Base-by-base conservation (phyloP, 2,888 invertebrate genomes). In the Ganaspis brasiliensis region DNA sequence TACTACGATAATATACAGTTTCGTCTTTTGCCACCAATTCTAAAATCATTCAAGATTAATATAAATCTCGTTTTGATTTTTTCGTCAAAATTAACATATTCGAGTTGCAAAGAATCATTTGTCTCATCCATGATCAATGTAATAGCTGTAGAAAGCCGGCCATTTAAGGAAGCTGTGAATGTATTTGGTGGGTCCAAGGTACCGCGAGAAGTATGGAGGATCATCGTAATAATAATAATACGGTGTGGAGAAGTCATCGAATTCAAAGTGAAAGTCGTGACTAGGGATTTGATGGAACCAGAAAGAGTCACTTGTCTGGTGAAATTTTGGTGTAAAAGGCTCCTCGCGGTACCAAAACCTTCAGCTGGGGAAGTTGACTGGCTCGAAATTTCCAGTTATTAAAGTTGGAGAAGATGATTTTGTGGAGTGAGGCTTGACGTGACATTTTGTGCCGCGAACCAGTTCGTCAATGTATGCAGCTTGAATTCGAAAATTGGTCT, bases 401-500 rank as follows among this genome's bases (percentile, higher is more conserved):
- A 40, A 45, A 24, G 45, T 8, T 45, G 67, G 45, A 9, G 4
- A 37, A 12, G 63, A 16, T 31, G 70, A 16, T 12, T 31, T 26
- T 35, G 76, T 16, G 14, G 57, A 3, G 6, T 72, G 72, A 2
- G 84, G 57, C 0, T 67, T 14, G 1, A 82, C 81, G 73, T 87
- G 92, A 86, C 95, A 95, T 26, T 92, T 93, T 0, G 94, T 94
- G 19, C 94, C 93, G 6, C 91, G 91, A 21, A 94, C 87, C 37
- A 95, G 87, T 31, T 92, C 92, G 0, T 93, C 92, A 14, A 94
- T 92, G 83, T 93, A 93, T 57, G 93, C 94, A 0, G 95, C 95
- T 81, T 94, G 94, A 76, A 97, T 95, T 83, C 96, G 93, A 87
- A 94, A 96, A 89, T 97, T 96, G 0, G 94, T 90, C 82, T 94